These are phyloP conservation scores for Cephus sareptanus DNA, from an alignment of 2,888 invertebrate species.

Conservation along the genomic window DNA sequence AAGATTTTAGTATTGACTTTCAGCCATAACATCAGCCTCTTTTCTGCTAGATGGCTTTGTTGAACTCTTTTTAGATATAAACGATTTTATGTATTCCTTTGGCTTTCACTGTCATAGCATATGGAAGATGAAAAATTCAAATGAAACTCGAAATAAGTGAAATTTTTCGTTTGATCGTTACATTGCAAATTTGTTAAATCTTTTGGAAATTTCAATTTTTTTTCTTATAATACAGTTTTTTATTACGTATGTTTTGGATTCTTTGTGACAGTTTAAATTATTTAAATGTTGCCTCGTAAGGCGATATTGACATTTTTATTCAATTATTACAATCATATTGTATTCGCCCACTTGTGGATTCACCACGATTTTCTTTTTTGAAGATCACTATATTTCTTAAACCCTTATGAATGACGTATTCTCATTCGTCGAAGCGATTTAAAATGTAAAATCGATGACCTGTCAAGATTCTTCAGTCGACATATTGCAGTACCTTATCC, in stretches of 20 bases:
- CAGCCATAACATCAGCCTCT: neutral
- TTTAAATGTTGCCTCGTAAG: neutral
- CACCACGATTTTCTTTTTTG: neutral
- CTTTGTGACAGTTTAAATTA: neutral
- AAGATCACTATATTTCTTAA: neutral
- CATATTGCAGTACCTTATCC: neutral
- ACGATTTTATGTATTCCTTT: neutral
- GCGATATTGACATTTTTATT: neutral
- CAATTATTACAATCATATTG: too few relatives aligned
- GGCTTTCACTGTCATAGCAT: neutral
- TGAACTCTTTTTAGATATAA: neutral
- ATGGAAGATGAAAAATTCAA: neutral
- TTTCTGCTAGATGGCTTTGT: neutral
- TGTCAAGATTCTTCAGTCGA: neutral
- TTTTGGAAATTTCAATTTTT: neutral
- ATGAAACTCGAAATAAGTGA: neutral
- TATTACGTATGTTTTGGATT: neutral
- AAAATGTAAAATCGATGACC: neutral
- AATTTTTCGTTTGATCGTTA: neutral
- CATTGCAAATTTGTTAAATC: neutral
- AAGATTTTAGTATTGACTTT: neutral
- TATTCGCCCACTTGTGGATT: neutral
- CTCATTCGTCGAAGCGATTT: neutral
- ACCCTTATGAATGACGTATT: neutral
- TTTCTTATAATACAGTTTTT: neutral